Evolutionary conservation across 2,888 invertebrate species (phyloP).

Genomic region (Oegoconia quadripuncta): DNA sequence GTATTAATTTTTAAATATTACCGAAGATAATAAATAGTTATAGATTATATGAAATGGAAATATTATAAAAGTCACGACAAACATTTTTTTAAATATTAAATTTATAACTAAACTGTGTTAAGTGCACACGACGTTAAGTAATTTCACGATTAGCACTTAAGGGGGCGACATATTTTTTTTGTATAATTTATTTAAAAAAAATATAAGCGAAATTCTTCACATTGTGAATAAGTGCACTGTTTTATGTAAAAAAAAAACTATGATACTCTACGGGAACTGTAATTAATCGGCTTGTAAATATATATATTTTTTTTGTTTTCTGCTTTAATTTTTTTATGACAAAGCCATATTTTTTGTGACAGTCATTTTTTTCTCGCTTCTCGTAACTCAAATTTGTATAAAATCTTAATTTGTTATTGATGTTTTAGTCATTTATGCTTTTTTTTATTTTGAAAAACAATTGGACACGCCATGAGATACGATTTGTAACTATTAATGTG

Average conservation of each 20-base stretch:
- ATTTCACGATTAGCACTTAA: constrained; percentile 53
- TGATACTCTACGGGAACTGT: constrained; percentile 57
- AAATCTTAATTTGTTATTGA: neutral
- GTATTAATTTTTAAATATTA: constrained; percentile 61
- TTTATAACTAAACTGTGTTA: constrained; percentile 30
- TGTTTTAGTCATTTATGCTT: no score
- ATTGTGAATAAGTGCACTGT: constrained; percentile 68
- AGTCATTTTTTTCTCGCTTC: no score
- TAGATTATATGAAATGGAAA: constrained; percentile 39
- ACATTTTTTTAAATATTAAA: constrained; percentile 24
- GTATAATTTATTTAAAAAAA: constrained; percentile 40
- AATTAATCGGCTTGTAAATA: constrained; percentile 55
- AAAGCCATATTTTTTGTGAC: constrained; percentile 33
- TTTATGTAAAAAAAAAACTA: constrained; percentile 60
- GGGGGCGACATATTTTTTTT: constrained; percentile 38
- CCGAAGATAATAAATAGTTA: constrained; percentile 69
- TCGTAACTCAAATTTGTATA: constrained; percentile 17
- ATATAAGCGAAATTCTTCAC: constrained; percentile 43
- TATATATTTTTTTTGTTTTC: constrained; percentile 29
- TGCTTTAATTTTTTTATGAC: constrained; percentile 18
- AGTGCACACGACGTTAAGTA: constrained; percentile 49
- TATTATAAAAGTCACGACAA: constrained; percentile 28
- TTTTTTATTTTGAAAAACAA: constrained; percentile 28
- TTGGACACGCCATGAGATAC: constrained; percentile 62
- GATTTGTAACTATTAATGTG: constrained; percentile 75